A percentile compares a stretch with the other conserved stretches of the same genome.
Conservation (phyloP, 2,888 invertebrate genomes). For the Dyspetes luteomarginatus region DNA sequence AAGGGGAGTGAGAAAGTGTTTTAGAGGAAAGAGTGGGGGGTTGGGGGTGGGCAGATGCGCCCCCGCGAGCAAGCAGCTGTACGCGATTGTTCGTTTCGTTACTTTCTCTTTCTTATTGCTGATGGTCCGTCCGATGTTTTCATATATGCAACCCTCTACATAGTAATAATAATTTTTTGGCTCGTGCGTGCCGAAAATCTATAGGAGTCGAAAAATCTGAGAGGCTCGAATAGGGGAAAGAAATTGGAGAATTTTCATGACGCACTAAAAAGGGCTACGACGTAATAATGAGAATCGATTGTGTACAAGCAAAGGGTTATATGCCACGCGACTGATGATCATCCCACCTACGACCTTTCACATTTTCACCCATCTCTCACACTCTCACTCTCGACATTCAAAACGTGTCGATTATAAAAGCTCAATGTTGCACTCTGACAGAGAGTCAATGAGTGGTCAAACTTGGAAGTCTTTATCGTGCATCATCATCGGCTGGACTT, state of each 20-base stretch:
- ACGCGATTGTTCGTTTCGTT: conserved; percentile 75
- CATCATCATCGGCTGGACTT: conserved; percentile 49
- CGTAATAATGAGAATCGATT: conserved; percentile 59
- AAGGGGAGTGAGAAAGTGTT: conserved; percentile 20
- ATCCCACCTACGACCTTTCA: conserved; percentile 21
- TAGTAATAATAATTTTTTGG: conserved; percentile 3
- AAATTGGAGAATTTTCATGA: conserved; percentile 37
- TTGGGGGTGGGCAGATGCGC: conserved; percentile 77
- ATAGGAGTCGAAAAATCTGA: conserved; percentile 58
- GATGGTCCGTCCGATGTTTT: conserved; percentile 61
- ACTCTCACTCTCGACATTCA: conserved; percentile 16
- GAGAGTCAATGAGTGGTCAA: conserved; percentile 37
- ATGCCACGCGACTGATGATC: conserved; percentile 54
- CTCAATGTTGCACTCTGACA: conserved; percentile 33
- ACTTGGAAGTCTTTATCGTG: conserved; percentile 51
- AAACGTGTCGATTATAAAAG: conserved; percentile 54
- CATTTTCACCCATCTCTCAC: not conserved
- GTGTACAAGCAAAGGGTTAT: conserved; percentile 38
- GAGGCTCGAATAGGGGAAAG: conserved; percentile 23
- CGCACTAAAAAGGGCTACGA: conserved; percentile 20
- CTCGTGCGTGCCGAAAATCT: conserved; percentile 30
- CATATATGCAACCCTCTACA: not conserved
- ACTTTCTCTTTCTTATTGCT: conserved; percentile 53
- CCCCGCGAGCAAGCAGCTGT: conserved; percentile 79
- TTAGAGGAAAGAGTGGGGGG: conserved; percentile 26